A percentile compares a stretch with the other conserved stretches of the same genome.
Evolutionary conservation across 2,113 vertebrate genomes (phyloP).

Genomic region (Oncorhynchus gorbuscha): DNA sequence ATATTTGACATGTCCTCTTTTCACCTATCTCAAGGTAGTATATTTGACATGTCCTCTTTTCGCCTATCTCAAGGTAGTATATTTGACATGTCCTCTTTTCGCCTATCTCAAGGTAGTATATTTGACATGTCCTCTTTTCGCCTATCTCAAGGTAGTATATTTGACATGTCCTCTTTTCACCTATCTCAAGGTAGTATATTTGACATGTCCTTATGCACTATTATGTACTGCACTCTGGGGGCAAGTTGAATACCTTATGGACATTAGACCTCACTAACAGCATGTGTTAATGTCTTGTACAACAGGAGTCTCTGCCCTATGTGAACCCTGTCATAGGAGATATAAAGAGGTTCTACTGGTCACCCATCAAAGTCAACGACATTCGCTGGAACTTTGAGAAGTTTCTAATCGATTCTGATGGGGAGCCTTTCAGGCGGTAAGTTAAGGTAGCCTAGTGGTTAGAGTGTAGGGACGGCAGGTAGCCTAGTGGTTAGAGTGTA

Average conservation of each 20-base stretch:
- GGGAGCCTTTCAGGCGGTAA: conserved; percentile 72
- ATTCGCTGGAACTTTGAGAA: conserved; percentile 82
- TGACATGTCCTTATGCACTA: neutral
- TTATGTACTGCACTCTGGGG: neutral
- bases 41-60: conserved; percentile 50
- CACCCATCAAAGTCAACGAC: conserved; percentile 75
- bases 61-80: neutral
- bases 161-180: neutral
- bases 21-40: conserved; percentile 18
- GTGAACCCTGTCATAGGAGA: conserved; percentile 78
- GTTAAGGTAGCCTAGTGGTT: no score
- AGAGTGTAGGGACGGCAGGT: no score
- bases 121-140: neutral
- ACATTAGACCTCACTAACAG: neutral
- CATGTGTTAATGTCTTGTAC: conserved; percentile 10
- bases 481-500: no score
- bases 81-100: neutral
- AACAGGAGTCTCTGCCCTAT: conserved; percentile 70
- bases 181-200: neutral
- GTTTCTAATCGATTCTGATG: conserved; percentile 73
- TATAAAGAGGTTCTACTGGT: conserved; percentile 75
- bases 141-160: neutral
- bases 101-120: neutral
- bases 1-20: conserved; percentile 45
- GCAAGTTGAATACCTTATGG: neutral